These are phyloP conservation scores for Lacanobia oleracea DNA, from an alignment of 2,888 invertebrate species.

Conservation along the genomic window DNA sequence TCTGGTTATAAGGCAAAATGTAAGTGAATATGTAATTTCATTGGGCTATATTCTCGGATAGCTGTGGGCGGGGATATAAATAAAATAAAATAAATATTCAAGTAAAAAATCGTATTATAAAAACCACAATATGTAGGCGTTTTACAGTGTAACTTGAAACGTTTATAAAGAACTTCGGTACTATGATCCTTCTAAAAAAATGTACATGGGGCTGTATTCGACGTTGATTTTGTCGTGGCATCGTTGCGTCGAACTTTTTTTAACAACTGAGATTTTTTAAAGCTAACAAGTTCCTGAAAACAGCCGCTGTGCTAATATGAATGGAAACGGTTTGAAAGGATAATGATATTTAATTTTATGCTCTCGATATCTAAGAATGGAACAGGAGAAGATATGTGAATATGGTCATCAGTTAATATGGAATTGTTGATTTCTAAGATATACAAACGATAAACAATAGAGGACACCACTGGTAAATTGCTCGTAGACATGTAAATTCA, in stretches of 20 bases:
- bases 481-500: too few relatives aligned
- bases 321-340: not conserved
- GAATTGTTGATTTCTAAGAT: too few relatives aligned
- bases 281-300: not conserved
- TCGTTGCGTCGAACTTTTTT: slow-evolving; percentile 5
- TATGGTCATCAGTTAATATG: too few relatives aligned
- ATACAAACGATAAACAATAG: too few relatives aligned
- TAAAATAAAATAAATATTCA: not conserved
- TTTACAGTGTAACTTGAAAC: slow-evolving; percentile 9
- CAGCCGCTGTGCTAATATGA: not conserved
- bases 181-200: slow-evolving; percentile 6
- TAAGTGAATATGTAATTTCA: not conserved
- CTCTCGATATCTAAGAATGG: too few relatives aligned
- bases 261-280: not conserved
- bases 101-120: slow-evolving; percentile 9
- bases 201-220: slow-evolving; percentile 15
- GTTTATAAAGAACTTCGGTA: slow-evolving; percentile 10
- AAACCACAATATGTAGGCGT: slow-evolving; percentile 12
- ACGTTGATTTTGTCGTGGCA: slow-evolving; percentile 24
- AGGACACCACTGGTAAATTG: too few relatives aligned
- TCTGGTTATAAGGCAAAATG: not conserved
- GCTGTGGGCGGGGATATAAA: slow-evolving; percentile 2
- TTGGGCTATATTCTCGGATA: not conserved
- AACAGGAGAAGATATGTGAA: too few relatives aligned
- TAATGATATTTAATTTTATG: too few relatives aligned